These are phyloP conservation scores for Nylanderia fulva DNA, from an alignment of 1,140 invertebrate species.

Conservation along the genomic window DNA sequence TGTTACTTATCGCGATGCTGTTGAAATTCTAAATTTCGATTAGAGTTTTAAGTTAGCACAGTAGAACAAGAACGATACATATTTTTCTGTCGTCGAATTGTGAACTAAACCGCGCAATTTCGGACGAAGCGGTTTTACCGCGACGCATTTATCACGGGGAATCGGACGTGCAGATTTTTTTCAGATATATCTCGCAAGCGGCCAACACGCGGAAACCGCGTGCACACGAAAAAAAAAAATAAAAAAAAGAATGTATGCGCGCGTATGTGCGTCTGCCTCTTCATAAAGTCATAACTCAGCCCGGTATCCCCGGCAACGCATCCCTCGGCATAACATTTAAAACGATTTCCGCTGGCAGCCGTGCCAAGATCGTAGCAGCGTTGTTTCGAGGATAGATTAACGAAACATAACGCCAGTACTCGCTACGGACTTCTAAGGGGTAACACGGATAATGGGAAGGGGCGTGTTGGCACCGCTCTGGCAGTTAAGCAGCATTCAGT, in stretches of 20 bases:
- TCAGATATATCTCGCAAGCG: conserved; percentile 57
- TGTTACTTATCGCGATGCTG: not conserved
- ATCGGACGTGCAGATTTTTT: conserved; percentile 63
- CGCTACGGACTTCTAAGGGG: conserved; percentile 83
- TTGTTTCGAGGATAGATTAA: conserved; percentile 86
- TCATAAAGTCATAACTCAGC: conserved; percentile 85
- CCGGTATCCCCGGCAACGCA: conserved; percentile 67
- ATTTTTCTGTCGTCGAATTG: conserved; percentile 58
- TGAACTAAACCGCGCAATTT: conserved; percentile 56
- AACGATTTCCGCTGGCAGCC: conserved; percentile 85
- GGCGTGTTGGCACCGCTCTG: conserved; percentile 84
- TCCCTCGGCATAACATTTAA: conserved; percentile 85
- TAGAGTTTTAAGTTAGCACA: conserved; percentile 28
- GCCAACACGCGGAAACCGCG: conserved; percentile 60
- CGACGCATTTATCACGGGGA: conserved; percentile 57
- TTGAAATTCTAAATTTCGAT: conserved; percentile 11
- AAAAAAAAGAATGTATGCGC: conserved; percentile 52
- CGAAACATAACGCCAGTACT: conserved; percentile 85
- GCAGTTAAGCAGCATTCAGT: conserved; percentile 82
- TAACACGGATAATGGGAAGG: conserved; percentile 81
- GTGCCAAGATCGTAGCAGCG: conserved; percentile 84
- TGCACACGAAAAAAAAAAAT: conserved; percentile 29
- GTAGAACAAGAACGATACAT: conserved; percentile 39
- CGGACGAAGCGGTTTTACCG: conserved; percentile 55
- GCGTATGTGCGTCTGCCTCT: conserved; percentile 79